Percentiles rank a stretch among this genome's conserved stretches.
These are phyloP conservation scores for Drosophila macrothrix DNA, from an alignment of 2,888 invertebrate genomes.

Conservation along the genomic window DNA sequence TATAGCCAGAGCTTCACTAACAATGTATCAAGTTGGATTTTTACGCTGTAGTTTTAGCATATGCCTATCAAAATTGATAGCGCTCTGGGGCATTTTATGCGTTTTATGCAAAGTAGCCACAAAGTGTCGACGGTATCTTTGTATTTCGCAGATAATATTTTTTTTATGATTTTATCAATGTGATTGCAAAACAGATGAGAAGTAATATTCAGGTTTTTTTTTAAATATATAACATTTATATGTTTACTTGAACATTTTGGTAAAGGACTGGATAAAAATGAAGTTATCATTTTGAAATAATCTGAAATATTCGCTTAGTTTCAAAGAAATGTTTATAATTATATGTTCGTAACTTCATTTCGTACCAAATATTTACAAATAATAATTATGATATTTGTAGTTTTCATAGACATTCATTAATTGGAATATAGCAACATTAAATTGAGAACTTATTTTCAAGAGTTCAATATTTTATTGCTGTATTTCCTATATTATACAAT, in stretches of 20 bases:
- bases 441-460: not conserved
- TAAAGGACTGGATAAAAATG: not conserved
- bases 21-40: conserved; percentile 37
- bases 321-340: not conserved
- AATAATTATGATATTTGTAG: not conserved
- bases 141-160: conserved; percentile 26
- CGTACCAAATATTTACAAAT: too few species aligned
- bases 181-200: conserved; percentile 2
- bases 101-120: conserved; percentile 40
- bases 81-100: conserved; percentile 45
- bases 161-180: conserved; percentile 44
- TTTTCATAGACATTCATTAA: not conserved
- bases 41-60: conserved; percentile 45
- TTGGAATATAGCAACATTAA: not conserved
- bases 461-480: not conserved
- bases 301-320: not conserved
- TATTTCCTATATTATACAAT: not conserved
- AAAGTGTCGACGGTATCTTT: conserved; percentile 26
- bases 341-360: not conserved
- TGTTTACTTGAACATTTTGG: not conserved
- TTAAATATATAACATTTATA: not conserved
- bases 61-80: conserved; percentile 70
- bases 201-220: not conserved
- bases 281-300: not conserved
- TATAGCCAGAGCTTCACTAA: conserved; percentile 34